Base-by-base conservation (phyloP, 2,797 vertebrate genomes). In the Molossus alvarezi region DNA sequence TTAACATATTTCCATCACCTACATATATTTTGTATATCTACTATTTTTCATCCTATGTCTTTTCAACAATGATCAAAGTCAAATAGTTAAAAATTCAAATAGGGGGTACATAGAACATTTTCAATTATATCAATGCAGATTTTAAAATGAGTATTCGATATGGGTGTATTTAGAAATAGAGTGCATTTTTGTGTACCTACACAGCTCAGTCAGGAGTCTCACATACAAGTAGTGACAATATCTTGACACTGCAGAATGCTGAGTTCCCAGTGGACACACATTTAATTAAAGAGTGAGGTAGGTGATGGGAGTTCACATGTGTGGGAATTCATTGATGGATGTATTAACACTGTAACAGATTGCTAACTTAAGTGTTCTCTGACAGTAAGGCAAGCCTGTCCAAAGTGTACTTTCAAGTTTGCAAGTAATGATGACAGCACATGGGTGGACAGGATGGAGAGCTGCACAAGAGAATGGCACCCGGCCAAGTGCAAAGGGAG, bases 321-420 rank as follows among this genome's bases (percentile, higher is more conserved):
- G 80, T 18, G 15, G 14, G 17, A 23, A 11, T 48, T 29, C 62
- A 45, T 1, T n/a, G 73, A 77, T 17, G 29, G 76, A 33, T 14
- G 53, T n/a, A 51, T 41, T 67, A 81, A 64, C 25, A 60, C 48
- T 9, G 13, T 2, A n/a, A 53, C 0, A 29, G 29, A 33, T 12
- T 51, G 48, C 55, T 69, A 6, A 82, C 71, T 85, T 64, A 76
- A 86, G 73, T 91, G 18, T 29, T 81, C 58, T 64, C 0, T 1
- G 48, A n/a, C 11, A 67, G 51, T 2, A 58, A 67, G 55, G 58
- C 81, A 88, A 45, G 45, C 3, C n/a, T 37, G 33, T 83, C 82
- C 62, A 73, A 73, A 88, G 73, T 77, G 33, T 37, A 45, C 25
- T 79, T 90, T 76, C 9, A 81, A 29, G 25, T 88, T 86, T 90